phyloP scores from a whole-genome alignment of 2,113 vertebrate genomes.

The Macrotus californicus region DNA sequence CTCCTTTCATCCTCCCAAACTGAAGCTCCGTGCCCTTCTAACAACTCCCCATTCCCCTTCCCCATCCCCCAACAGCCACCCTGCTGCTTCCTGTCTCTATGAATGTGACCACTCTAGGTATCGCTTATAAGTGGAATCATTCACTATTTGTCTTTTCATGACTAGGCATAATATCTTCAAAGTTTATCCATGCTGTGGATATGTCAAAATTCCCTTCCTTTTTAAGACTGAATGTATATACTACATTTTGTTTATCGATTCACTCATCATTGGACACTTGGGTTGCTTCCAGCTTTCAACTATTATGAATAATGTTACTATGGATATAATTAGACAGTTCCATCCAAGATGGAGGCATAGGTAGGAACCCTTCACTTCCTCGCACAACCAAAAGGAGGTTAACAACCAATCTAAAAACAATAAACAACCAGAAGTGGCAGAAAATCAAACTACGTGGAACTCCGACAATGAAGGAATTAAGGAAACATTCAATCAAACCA shows the following conservation, averaged over 20 bases:
- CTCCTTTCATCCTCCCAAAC: not conserved
- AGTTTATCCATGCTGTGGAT: no score
- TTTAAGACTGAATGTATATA: fast-evolving
- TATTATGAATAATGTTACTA: not conserved
- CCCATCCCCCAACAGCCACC: not conserved
- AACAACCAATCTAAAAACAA: no score
- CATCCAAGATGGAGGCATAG: no score
- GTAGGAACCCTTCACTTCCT: no score
- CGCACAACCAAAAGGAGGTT: no score
- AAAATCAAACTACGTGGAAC: no score
- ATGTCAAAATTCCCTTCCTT: not conserved
- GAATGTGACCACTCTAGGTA: not conserved
- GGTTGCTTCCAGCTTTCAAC: not conserved
- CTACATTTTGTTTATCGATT: fast-evolving
- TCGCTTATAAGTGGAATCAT: not conserved
- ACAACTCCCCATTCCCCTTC: no score
- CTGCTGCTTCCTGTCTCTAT: not conserved
- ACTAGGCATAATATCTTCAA: not conserved
- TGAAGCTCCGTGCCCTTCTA: not conserved
- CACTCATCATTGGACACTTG: fast-evolving
- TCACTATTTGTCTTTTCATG: not conserved
- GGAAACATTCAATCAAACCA: no score
- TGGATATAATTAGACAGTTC: no score
- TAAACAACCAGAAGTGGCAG: no score
- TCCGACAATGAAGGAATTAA: no score